phyloP scores from a whole-genome alignment of 2,113 vertebrate genomes.

The Cygnus atratus region DNA sequence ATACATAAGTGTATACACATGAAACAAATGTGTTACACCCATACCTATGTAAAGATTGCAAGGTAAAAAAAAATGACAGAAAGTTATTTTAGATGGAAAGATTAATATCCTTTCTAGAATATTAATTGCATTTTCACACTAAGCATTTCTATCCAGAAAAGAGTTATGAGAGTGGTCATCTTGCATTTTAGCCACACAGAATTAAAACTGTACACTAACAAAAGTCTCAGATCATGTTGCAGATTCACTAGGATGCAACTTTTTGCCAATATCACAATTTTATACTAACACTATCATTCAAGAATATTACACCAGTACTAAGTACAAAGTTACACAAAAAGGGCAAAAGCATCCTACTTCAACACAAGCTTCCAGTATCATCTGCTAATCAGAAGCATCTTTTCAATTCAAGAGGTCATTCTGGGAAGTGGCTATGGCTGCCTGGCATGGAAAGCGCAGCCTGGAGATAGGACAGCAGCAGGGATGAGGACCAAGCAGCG shows the following conservation, averaged over 20 bases:
- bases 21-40: neutral
- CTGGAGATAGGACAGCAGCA: neutral
- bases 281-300: neutral
- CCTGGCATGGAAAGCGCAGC: neutral
- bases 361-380: neutral
- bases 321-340: neutral
- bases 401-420: neutral
- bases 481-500: accelerated
- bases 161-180: accelerated
- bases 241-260: neutral
- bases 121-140: neutral
- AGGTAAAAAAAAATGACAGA: neutral
- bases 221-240: neutral
- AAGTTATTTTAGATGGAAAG: neutral
- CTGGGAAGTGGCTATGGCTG: neutral
- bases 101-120: neutral
- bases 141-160: neutral
- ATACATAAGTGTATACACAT: neutral
- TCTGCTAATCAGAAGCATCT: neutral
- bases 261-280: neutral
- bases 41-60: neutral
- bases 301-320: neutral
- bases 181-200: neutral
- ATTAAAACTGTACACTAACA: neutral
- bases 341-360: neutral